Base-by-base conservation (phyloP, 2,113 vertebrate species). In the Actenoides lindsayi region DNA sequence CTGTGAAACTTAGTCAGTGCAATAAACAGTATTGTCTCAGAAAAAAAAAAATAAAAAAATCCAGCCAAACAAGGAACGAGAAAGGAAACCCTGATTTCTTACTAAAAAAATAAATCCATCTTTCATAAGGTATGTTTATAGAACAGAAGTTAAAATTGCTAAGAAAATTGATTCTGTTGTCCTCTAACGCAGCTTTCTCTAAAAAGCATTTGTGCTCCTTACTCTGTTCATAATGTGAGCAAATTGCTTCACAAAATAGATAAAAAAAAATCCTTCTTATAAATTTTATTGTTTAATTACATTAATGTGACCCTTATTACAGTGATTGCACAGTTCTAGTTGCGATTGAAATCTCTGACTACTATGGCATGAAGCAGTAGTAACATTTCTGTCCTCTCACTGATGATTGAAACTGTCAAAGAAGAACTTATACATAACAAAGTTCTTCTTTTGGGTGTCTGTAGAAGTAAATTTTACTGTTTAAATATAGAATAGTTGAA, bases 281-380 rank as follows among this genome's bases (percentile, higher is more conserved):
- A 74, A 10, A n/a, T 69, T 83, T 75, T 37, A 37, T 42, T 80
- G 14, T 69, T 57, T 46, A 51, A 33, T 53, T 68, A 57, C 3
- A 33, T 42, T 9, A 53, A 70, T 6, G 27, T 65, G 42, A 69
- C 21, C 7, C 7, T 77, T 51, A 53, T 63, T 63, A 63, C 7
- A 64, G 27, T 50, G 31, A 60, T 39, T 54, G 7, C 31, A 50
- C 6, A 31, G 15, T 15, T 14, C 41, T 62, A 1, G 1, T 44
- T 95, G n/a, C 73, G 81, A 84, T 17, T 89, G 56, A 93, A 74
- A 87, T 70, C 10, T 83, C 37, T 83, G 33, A 44, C n/a, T 76
- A 6, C 37, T 54, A 50, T 6, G 9, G 8, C 20, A 54, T 54
- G 7, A 14, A 81, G 16, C 23, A 60, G 14, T 35, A n/a, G 31